Percentiles rank a stretch among this genome's conserved stretches.
Conservation (phyloP, 2,113 vertebrate genomes). For the Rhinogobius similis region DNA sequence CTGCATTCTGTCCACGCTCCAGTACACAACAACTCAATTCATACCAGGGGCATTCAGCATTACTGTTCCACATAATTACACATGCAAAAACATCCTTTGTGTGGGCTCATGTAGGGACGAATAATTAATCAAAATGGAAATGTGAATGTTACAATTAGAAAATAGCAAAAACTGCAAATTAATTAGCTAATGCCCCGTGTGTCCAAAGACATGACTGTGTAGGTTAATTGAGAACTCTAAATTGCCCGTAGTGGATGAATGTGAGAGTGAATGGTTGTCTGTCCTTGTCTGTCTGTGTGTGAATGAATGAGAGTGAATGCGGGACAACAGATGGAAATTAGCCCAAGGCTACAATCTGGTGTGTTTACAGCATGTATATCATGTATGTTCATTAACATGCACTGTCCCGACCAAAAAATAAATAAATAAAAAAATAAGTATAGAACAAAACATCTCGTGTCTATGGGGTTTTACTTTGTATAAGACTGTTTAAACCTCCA, state of each 20-base stretch:
- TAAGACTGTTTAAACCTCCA: not conserved
- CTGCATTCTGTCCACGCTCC: not conserved
- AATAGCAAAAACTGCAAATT: not conserved
- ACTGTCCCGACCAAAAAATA: too few species aligned
- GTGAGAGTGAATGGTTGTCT: too few species aligned
- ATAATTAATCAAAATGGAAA: not conserved
- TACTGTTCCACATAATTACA: conserved; percentile 7
- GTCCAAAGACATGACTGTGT: too few species aligned
- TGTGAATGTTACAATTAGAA: not conserved
- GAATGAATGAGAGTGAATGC: too few species aligned
- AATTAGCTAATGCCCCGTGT: not conserved
- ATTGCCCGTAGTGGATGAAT: too few species aligned
- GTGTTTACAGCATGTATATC: too few species aligned
- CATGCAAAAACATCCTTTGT: not conserved
- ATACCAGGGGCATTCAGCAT: not conserved
- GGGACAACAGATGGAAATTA: too few species aligned
- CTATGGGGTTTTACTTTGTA: not conserved
- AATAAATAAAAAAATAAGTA: too few species aligned
- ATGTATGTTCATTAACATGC: too few species aligned
- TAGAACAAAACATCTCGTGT: not conserved
- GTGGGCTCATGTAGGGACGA: not conserved
- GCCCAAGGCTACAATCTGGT: too few species aligned
- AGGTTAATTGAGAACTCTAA: too few species aligned
- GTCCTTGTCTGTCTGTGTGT: too few species aligned
- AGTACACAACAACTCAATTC: not conserved